Evolutionary conservation across 2,888 invertebrate genomes (phyloP).

Genomic region (Dryadula phaetusa): DNA sequence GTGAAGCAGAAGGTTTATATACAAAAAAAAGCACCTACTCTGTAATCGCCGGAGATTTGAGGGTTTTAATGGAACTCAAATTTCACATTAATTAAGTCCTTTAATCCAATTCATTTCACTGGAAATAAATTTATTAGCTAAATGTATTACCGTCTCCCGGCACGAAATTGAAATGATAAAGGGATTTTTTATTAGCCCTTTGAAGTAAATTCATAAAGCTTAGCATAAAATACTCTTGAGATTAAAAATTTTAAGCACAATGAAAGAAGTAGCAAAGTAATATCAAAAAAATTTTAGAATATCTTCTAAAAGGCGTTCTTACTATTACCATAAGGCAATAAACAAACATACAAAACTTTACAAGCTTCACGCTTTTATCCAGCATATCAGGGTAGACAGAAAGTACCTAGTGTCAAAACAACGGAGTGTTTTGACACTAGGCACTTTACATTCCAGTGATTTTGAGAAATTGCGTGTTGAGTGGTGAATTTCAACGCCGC

Average conservation of each 20-base stretch:
- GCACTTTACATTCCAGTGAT: too few relatives aligned
- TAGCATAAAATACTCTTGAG: slow-evolving; percentile 21
- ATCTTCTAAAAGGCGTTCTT: neutral
- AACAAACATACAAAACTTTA: too few relatives aligned
- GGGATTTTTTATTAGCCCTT: slow-evolving; percentile 38
- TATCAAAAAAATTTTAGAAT: neutral
- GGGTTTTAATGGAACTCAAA: slow-evolving; percentile 38
- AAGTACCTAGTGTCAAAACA: too few relatives aligned
- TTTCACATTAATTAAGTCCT: slow-evolving; percentile 44
- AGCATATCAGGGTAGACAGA: too few relatives aligned
- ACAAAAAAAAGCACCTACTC: slow-evolving; percentile 14
- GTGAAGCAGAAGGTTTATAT: slow-evolving; percentile 3
- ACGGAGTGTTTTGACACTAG: too few relatives aligned
- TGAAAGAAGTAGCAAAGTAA: neutral
- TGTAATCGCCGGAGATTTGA: slow-evolving; percentile 29
- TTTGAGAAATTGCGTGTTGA: too few relatives aligned
- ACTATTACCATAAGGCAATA: neutral
- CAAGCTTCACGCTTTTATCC: too few relatives aligned
- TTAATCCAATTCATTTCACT: slow-evolving; percentile 45
- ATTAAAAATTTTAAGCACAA: slow-evolving; percentile 19
- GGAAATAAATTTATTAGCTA: slow-evolving; percentile 44
- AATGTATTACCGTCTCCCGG: slow-evolving; percentile 36
- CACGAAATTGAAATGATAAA: slow-evolving; percentile 42
- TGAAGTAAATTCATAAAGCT: slow-evolving; percentile 36
- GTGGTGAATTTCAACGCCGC: too few relatives aligned